A percentile compares a stretch with the other conserved stretches of the same genome.
Conservation (phyloP, 2,888 invertebrate genomes). For the Melanchra persicariae region DNA sequence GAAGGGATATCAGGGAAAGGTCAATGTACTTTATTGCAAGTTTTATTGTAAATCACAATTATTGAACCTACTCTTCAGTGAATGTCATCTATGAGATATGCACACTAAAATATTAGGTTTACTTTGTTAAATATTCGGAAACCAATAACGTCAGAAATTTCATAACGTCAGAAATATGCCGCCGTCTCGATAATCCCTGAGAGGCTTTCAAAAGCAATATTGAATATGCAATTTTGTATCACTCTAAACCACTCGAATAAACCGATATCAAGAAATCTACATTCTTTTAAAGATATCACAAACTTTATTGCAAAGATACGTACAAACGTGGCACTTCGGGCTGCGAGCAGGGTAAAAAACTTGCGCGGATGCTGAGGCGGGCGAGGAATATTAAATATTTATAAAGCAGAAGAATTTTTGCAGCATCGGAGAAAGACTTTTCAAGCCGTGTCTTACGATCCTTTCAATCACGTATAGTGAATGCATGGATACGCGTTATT, state of each 20-base stretch:
- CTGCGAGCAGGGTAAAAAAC: neutral
- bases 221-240: conserved; percentile 34
- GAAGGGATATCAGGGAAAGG: too few relatives aligned
- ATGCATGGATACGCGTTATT: neutral
- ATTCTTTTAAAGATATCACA: conserved; percentile 41
- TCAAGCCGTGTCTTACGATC: neutral
- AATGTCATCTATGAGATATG: neutral
- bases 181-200: conserved; percentile 24
- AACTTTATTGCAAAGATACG: conserved; percentile 45
- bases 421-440: neutral
- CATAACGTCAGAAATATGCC: conserved; percentile 10
- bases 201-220: conserved; percentile 22
- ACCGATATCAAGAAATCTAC: conserved; percentile 33
- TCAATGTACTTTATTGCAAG: too few relatives aligned
- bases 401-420: neutral
- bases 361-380: neutral
- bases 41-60: neutral
- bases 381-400: neutral
- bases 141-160: conserved; percentile 11
- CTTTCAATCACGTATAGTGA: too few relatives aligned
- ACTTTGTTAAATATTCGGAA: neutral
- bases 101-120: neutral
- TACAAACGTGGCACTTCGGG: conserved; percentile 27
- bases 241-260: conserved; percentile 18
- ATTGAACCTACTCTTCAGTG: too few relatives aligned